Base-by-base conservation (phyloP, 2,797 vertebrate species). In the Poecilia wingei region DNA sequence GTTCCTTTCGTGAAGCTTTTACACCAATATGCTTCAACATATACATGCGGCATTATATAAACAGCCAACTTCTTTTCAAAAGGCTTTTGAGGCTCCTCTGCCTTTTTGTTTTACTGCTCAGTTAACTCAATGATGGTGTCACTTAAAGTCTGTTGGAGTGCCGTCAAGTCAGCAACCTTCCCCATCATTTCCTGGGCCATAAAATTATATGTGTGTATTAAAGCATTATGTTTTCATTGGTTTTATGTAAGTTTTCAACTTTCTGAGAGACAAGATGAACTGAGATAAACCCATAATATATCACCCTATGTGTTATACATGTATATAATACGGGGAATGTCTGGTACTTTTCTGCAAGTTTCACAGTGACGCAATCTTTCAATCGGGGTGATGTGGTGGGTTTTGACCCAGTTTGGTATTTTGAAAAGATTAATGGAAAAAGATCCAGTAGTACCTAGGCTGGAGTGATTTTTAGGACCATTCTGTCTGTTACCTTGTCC, bases 401-500 rank as follows among this genome's bases (percentile, higher is more conserved):
- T 81, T 85, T 76, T 86, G 57, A 86, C 71, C 55, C 0, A 85
- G 83, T 89, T 72, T 88, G 88, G 88, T 84, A 86, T 78, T 87
- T 86, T 84, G 84, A 81, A 88, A 80, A 53, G 47, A 86, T 79
- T 84, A 86, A 87, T 82, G 57, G 83, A 84, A 89, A 85, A 91
- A 89, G 84, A 88, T 88, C 77, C 76, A 84, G 76, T 80, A 78
- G 46, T 88, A 72, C 82, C 79, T 61, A 31, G 79, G 85, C 69
- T 75, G 75, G 28, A 90, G 89, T 90, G 84, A 76, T 87, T 93
- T 92, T 92, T 80, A 87, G 90, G 93, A 90, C 80, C 47, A 3
- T 80, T 91, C 83, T 88, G 87, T 92, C 87, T 88, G 88, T 87
- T 91, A 92, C 88, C 78, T 79, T 87, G 91, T 90, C 89, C 91